Evolutionary conservation across 1,140 invertebrate genomes (phyloP).

Genomic region (Pomacea maculata): DNA sequence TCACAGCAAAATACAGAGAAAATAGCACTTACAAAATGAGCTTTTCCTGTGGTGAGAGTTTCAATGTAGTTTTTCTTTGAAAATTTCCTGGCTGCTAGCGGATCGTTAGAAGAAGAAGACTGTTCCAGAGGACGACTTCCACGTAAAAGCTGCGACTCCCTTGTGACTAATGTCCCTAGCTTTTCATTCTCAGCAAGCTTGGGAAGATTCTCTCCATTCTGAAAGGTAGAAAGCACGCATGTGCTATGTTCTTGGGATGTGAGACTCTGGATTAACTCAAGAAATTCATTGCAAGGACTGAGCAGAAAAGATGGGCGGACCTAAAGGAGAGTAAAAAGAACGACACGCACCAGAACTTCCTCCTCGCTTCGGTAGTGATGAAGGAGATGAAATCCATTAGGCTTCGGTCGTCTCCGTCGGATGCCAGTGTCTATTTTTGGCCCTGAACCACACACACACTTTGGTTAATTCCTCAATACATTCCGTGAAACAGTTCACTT

Average conservation of each 20-base stretch:
- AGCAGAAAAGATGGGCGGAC: no score
- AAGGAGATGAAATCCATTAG: no score
- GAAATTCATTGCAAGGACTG: no score
- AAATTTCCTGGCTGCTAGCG: not conserved
- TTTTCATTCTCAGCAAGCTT: not conserved
- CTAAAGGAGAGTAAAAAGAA: no score
- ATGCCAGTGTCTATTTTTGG: constrained; percentile 46
- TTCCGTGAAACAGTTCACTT: no score
- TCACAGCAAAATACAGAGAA: not conserved
- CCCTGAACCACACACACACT: constrained; percentile 24
- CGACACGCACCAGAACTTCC: no score
- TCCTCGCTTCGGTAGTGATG: no score
- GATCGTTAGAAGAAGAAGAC: not conserved
- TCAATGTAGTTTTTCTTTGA: constrained; percentile 36
- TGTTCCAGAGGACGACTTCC: not conserved
- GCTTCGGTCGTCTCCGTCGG: constrained; percentile 18
- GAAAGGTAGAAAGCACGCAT: not conserved
- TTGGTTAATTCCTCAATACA: not conserved
- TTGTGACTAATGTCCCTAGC: not conserved
- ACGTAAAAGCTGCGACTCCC: not conserved
- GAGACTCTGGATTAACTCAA: no score
- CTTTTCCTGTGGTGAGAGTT: constrained; percentile 28
- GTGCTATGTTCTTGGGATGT: not conserved
- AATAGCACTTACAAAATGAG: constrained; percentile 36
- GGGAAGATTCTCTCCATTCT: no score